phyloP scores from a whole-genome alignment of 2,888 invertebrate genomes.

The Galerucella nymphaeae region DNA sequence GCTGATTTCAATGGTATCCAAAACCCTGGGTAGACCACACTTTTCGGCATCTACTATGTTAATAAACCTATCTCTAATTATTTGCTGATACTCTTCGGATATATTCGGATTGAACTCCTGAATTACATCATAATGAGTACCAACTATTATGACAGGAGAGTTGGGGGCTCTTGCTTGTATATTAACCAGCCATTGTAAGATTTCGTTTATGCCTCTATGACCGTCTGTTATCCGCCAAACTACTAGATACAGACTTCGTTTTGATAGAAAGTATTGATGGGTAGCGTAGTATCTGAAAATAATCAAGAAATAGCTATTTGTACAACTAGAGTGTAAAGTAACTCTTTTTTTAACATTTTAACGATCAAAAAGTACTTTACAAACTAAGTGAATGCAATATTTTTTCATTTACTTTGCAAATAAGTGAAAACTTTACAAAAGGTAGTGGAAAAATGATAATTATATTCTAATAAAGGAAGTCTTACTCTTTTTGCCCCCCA shows the following conservation, averaged over 20 bases:
- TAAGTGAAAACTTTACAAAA: too few species aligned
- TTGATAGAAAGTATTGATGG: slow-evolving; percentile 97
- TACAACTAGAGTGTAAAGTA: neutral
- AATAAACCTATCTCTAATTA: slow-evolving; percentile 88
- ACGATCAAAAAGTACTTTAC: too few species aligned
- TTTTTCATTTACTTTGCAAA: too few species aligned
- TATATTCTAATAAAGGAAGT: neutral
- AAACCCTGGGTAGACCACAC: slow-evolving; percentile 90
- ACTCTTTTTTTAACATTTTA: neutral
- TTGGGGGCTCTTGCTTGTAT: slow-evolving; percentile 95
- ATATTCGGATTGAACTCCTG: slow-evolving; percentile 70
- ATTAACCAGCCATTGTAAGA: slow-evolving; percentile 96
- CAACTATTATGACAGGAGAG: slow-evolving; percentile 95
- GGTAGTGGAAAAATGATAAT: too few species aligned
- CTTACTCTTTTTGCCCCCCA: slow-evolving; percentile 93
- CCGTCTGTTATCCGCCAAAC: slow-evolving; percentile 96
- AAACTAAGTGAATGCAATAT: too few species aligned
- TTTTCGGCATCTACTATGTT: slow-evolving; percentile 96
- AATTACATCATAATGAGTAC: slow-evolving; percentile 94
- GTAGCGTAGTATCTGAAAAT: slow-evolving; percentile 88
- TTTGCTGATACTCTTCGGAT: slow-evolving; percentile 87
- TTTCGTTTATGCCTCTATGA: slow-evolving; percentile 86
- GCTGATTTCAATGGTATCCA: slow-evolving; percentile 93
- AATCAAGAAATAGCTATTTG: neutral
- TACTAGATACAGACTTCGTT: slow-evolving; percentile 93